Percentiles rank a stretch among this genome's conserved stretches.
Evolutionary conservation across 2,888 invertebrate genomes (phyloP).

Genomic region (Ectemnius cavifrons): DNA sequence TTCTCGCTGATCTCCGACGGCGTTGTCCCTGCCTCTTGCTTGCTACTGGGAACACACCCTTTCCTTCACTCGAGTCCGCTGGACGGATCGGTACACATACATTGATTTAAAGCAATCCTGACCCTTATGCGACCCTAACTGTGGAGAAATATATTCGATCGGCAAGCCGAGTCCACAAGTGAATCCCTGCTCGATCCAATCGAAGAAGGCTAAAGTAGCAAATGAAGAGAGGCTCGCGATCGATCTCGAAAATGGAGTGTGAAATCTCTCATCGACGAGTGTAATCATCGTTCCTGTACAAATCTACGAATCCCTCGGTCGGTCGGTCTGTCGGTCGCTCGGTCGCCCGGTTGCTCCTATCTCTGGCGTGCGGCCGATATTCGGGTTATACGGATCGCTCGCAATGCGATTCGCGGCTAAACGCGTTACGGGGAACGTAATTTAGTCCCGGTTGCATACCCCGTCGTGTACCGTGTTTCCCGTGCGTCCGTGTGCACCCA

Average conservation of each 20-base stretch:
- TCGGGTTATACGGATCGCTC: slow-evolving; percentile 75
- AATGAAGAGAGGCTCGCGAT: slow-evolving; percentile 21
- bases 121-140: slow-evolving; percentile 35
- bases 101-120: slow-evolving; percentile 68
- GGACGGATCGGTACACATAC: slow-evolving; percentile 57
- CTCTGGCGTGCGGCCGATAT: slow-evolving; percentile 68
- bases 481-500: slow-evolving; percentile 46
- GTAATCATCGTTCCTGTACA: slow-evolving; percentile 55
- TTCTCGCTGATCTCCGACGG: no score
- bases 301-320: slow-evolving; percentile 44
- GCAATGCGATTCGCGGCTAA: slow-evolving; percentile 76
- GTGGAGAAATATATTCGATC: no score
- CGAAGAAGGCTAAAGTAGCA: background rate
- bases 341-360: slow-evolving; percentile 51
- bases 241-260: slow-evolving; percentile 41
- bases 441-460: slow-evolving; percentile 70
- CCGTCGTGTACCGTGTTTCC: slow-evolving; percentile 55
- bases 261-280: slow-evolving; percentile 48
- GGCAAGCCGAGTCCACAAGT: no score
- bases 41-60: slow-evolving; percentile 27
- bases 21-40: background rate
- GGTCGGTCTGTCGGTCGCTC: slow-evolving; percentile 44
- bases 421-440: slow-evolving; percentile 76
- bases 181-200: no score
- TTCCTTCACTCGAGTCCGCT: slow-evolving; percentile 14